Evolutionary conservation across 2,888 invertebrate genomes (phyloP).

Genomic region (Clusia tigrina): DNA sequence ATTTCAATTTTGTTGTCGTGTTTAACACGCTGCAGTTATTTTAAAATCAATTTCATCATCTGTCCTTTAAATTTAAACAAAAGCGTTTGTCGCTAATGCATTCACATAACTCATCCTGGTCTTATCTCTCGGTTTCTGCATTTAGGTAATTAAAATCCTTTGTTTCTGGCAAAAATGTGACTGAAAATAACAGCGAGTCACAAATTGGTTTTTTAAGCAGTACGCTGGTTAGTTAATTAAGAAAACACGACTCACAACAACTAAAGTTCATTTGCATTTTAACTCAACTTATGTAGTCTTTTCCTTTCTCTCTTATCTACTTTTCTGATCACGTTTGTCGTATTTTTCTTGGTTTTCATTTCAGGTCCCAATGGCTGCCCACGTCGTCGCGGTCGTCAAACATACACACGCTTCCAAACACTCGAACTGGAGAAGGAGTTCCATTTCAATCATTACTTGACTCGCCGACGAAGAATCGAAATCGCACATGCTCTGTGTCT

Average conservation of each 20-base stretch:
- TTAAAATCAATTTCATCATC: not conserved
- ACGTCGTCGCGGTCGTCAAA: constrained; percentile 92
- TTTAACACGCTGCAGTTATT: too few relatives aligned
- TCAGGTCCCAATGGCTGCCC: constrained; percentile 96
- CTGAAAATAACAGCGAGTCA: constrained; percentile 29
- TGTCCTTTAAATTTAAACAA: too few relatives aligned
- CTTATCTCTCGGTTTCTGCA: not conserved
- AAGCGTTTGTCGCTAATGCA: constrained; percentile 30
- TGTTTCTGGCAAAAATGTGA: not conserved
- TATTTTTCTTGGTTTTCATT: constrained; percentile 57
- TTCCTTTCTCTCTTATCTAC: constrained; percentile 42
- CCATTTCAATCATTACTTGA: constrained; percentile 97
- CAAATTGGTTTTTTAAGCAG: too few relatives aligned
- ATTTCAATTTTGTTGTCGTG: too few relatives aligned
- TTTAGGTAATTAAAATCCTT: not conserved
- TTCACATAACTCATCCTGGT: constrained; percentile 39
- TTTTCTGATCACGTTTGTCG: not conserved
- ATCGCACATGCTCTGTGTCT: constrained; percentile 95
- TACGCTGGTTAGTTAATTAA: constrained; percentile 45
- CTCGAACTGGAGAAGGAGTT: constrained; percentile 98
- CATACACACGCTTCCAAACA: constrained; percentile 98
- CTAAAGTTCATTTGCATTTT: constrained; percentile 22
- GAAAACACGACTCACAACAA: constrained; percentile 33
- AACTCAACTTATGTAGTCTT: constrained; percentile 22
- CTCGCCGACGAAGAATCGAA: constrained; percentile 94